These are phyloP conservation scores for Carassius carassius DNA, from an alignment of 2,113 vertebrate genomes.

Conservation along the genomic window DNA sequence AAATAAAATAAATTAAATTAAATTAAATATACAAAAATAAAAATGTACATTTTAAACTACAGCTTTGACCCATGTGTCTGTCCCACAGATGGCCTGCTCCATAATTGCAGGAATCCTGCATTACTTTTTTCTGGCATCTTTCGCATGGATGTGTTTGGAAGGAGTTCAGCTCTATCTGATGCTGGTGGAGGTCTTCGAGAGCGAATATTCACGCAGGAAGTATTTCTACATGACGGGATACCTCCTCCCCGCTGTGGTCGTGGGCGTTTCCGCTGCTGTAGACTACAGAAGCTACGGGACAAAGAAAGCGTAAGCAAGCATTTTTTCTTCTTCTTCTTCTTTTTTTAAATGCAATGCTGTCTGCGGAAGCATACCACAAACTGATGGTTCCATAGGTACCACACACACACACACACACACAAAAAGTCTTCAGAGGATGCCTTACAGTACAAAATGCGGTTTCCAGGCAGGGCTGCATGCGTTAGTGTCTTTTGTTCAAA, in stretches of 20 bases:
- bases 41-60: background rate
- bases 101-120: slow-evolving; percentile 96
- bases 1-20: too few relatives aligned
- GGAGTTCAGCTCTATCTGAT: slow-evolving; percentile 98
- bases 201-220: slow-evolving; percentile 98
- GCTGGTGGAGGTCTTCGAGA: slow-evolving; percentile 98
- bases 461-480: slow-evolving; percentile 77
- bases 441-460: slow-evolving; percentile 80
- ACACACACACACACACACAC: slow-evolving; percentile 18
- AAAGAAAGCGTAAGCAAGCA: slow-evolving; percentile 86
- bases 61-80: slow-evolving; percentile 12
- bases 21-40: too few relatives aligned
- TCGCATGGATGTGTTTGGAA: slow-evolving; percentile 99
- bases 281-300: slow-evolving; percentile 98
- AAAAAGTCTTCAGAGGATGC: slow-evolving; percentile 74
- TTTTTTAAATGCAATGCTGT: slow-evolving; percentile 5
- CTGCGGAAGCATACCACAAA: background rate
- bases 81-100: slow-evolving; percentile 88
- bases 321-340: background rate
- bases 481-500: slow-evolving; percentile 81
- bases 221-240: slow-evolving; percentile 98
- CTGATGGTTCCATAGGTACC: background rate
- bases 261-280: slow-evolving; percentile 93
- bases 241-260: slow-evolving; percentile 95
- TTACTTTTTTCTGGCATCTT: slow-evolving; percentile 98